phyloP scores from a whole-genome alignment of 2,113 vertebrate genomes.

The Esox niger region DNA sequence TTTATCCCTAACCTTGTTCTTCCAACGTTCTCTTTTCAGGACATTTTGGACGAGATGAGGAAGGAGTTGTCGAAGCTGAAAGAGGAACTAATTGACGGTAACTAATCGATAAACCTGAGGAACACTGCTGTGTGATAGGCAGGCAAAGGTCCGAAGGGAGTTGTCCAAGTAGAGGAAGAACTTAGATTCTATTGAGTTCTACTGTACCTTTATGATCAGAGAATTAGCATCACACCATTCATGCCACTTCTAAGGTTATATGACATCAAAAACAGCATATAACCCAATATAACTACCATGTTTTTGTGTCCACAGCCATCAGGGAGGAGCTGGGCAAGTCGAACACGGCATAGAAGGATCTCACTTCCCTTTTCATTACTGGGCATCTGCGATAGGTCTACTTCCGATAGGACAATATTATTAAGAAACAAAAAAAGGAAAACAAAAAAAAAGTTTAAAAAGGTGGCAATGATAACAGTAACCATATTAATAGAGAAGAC shows the following conservation, averaged over 20 bases:
- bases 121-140: neutral
- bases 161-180: neutral
- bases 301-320: constrained; percentile 80
- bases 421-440: constrained; percentile 39
- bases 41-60: constrained; percentile 99
- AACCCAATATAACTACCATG: neutral
- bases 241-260: neutral
- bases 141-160: neutral
- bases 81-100: constrained; percentile 98
- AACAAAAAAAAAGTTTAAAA: constrained; percentile 45
- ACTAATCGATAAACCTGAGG: constrained; percentile 39
- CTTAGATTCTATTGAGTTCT: neutral
- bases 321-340: constrained; percentile 96
- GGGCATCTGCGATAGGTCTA: constrained; percentile 61
- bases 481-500: constrained; percentile 61
- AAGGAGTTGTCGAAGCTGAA: constrained; percentile 97
- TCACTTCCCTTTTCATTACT: constrained; percentile 62
- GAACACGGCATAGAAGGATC: constrained; percentile 83
- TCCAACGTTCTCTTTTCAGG: constrained; percentile 66
- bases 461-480: constrained; percentile 35
- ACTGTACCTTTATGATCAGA: neutral
- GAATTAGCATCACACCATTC: neutral
- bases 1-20: neutral
- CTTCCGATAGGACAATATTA: constrained; percentile 61
- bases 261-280: neutral